These are phyloP conservation scores for Pempheris klunzingeri DNA, from an alignment of 2,797 vertebrate species.

Conservation along the genomic window DNA sequence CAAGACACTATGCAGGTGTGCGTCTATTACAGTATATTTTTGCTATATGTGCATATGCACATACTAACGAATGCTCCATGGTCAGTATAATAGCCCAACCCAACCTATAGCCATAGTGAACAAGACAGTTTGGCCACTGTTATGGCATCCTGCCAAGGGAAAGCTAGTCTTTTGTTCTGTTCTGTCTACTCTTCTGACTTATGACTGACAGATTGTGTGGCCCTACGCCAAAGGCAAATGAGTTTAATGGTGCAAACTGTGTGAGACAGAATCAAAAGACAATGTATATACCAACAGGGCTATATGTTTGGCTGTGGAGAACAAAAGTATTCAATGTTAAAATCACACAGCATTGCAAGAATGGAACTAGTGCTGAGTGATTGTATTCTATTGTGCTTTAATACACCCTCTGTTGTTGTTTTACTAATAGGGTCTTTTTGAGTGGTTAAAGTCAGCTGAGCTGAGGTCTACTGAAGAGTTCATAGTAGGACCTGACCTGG, in stretches of 20 bases:
- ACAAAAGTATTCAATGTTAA: neutral
- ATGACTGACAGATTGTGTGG: conserved; percentile 50
- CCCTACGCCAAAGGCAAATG: conserved; percentile 55
- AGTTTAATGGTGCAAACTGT: conserved; percentile 38
- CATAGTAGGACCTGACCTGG: conserved; percentile 87
- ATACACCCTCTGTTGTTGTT: neutral
- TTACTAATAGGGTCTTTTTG: conserved; percentile 85
- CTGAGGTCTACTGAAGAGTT: conserved; percentile 88
- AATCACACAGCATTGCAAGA: neutral
- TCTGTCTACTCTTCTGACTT: conserved; percentile 1
- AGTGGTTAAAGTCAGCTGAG: conserved; percentile 90
- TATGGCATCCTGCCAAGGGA: conserved; percentile 40
- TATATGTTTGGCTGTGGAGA: conserved; percentile 10
- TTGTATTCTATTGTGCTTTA: neutral
- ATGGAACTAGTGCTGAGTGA: neutral
- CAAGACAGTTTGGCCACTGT: conserved; percentile 20
- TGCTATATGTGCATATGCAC: neutral
- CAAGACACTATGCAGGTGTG: conserved; percentile 90
- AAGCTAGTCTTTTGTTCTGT: conserved; percentile 45
- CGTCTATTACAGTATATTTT: neutral
- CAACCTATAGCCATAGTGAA: conserved; percentile 28
- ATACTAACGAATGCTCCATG: neutral
- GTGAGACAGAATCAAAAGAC: conserved; percentile 18
- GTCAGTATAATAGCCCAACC: too few species aligned
- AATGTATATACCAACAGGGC: conserved; percentile 18